A percentile compares a stretch with the other conserved stretches of the same genome.
phyloP scores from a whole-genome alignment of 2,113 vertebrate genomes.

The Condylura cristata region DNA sequence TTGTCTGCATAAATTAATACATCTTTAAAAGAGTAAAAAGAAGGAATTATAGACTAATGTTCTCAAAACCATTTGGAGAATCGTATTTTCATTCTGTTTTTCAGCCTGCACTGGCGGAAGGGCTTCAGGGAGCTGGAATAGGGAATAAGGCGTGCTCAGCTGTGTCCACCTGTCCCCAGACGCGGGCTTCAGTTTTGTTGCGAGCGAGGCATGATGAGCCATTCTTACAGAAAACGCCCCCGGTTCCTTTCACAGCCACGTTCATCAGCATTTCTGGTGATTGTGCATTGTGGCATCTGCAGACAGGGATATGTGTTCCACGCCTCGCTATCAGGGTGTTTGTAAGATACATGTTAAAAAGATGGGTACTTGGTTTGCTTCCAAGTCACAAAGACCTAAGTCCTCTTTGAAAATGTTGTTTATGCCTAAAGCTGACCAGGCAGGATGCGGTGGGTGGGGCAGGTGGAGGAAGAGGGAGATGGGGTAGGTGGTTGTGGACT shows the following conservation, averaged over 20 bases:
- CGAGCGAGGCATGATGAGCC: slow-evolving; percentile 34
- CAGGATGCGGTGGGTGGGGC: not conserved
- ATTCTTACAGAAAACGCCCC: not conserved
- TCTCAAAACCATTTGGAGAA: not conserved
- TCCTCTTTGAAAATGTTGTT: not conserved
- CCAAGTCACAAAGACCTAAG: not conserved
- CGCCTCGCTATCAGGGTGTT: not conserved
- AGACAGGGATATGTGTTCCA: slow-evolving; percentile 10
- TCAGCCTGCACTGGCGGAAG: not conserved
- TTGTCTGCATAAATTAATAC: too few relatives aligned
- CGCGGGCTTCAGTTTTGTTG: not conserved
- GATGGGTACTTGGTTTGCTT: slow-evolving; percentile 32
- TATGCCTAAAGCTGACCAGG: slow-evolving; percentile 32
- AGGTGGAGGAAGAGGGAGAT: not conserved
- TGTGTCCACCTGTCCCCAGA: not conserved
- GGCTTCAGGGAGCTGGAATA: not conserved
- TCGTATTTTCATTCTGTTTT: not conserved
- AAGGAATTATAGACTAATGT: not conserved
- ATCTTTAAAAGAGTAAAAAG: too few relatives aligned
- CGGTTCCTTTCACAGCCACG: not conserved
- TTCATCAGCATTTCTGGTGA: slow-evolving; percentile 58
- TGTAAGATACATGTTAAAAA: slow-evolving; percentile 44
- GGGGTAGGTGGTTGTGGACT: not conserved
- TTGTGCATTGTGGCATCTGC: slow-evolving; percentile 59
- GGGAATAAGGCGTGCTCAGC: not conserved